Evolutionary conservation across 2,113 vertebrate genomes (phyloP).

Genomic region (Clinocottus analis): DNA sequence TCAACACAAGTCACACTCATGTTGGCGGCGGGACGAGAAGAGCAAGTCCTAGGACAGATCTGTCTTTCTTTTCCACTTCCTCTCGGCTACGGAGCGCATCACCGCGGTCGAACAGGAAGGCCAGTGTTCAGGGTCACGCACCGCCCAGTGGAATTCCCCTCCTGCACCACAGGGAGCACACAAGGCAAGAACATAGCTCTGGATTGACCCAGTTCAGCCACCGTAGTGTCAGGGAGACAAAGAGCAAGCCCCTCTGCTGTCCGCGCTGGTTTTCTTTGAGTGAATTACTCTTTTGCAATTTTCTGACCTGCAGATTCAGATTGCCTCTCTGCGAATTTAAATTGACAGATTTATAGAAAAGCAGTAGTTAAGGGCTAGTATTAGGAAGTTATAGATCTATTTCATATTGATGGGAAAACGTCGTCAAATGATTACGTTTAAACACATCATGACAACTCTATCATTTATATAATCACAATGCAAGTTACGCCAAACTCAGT

Average conservation of each 20-base stretch:
- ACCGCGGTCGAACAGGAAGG: slow-evolving; percentile 66
- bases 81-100: slow-evolving; percentile 40
- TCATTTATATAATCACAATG: neutral
- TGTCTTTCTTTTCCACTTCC: slow-evolving; percentile 67
- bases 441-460: neutral
- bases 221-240: slow-evolving; percentile 30
- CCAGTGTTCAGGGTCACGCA: slow-evolving; percentile 65
- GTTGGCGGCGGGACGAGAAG: slow-evolving; percentile 28
- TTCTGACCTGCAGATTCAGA: neutral
- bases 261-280: neutral
- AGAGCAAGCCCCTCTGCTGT: slow-evolving; percentile 2
- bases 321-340: neutral
- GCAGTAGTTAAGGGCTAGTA: too few species aligned
- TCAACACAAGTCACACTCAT: slow-evolving; percentile 27
- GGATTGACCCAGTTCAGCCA: slow-evolving; percentile 48
- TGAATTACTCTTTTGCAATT: neutral
- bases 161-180: slow-evolving; percentile 52
- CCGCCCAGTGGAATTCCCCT: slow-evolving; percentile 68
- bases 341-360: too few species aligned
- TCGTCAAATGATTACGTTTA: too few species aligned
- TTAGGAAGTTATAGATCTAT: too few species aligned
- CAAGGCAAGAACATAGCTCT: slow-evolving; percentile 13
- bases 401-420: too few species aligned
- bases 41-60: slow-evolving; percentile 42
- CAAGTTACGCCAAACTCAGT: too few species aligned